Evolutionary conservation across 2,888 invertebrate genomes (phyloP), one percentile per base, ranked within the genome.

Genomic region (Andrena bucephala): DNA sequence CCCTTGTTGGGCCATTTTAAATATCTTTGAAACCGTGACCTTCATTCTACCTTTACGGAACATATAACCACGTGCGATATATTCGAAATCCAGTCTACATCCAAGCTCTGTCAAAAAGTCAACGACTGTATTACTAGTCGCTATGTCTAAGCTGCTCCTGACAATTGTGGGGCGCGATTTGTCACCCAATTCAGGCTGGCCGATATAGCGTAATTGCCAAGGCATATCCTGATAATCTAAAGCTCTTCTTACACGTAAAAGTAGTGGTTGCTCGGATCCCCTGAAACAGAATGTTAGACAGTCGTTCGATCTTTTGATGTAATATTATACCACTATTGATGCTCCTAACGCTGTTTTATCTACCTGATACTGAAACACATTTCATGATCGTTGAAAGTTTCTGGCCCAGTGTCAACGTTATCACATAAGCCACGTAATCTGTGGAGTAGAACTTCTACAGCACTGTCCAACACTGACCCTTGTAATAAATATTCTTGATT

Each of bases 11-110:
- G 95, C 96, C 94, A 97, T 96, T 95, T 98, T 98, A 91, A 97
- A 98, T 77, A 99, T 97, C 94, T 99, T 99, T 0, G 98, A 98
- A 0, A 99, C 99, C 0, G 98, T 98, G 27, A 99, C 97, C 94
- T 99, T 99, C 98, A 99, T 98, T 80, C 99, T 95, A 0, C 99
- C 99, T 94, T 99, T 99, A 77, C 98, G 96, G 92, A 99, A 99
- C 97, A 99, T 98, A 92, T 97, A 98, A 20, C 96, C 99, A 94
- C 98, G 96, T 0, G 98, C 96, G 88, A 98, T 97, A 92, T 98
- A 99, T 94, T 99, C 99, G 95, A 98, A 99, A 92, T 99, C 99
- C 83, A 98, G 95, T 77, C 97, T 95, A 90, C 97, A 98, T 0
- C 99, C 99, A 85, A 99, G 95, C 94, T 99, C 99, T 83, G 97